Conservation (phyloP, 1,140 invertebrate genomes). For the Hycleus cichorii region DNA sequence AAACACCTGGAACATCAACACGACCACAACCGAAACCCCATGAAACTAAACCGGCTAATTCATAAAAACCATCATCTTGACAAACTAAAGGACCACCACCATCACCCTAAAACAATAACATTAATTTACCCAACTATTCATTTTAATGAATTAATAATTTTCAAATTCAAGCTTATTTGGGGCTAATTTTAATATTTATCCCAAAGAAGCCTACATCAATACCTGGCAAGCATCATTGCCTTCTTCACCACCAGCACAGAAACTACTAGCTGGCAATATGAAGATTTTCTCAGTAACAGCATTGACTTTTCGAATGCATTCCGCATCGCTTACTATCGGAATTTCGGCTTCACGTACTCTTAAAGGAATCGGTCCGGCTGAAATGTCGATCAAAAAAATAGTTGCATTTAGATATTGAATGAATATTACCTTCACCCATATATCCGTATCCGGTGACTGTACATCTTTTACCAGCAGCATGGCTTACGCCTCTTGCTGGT, state of each 20-base stretch:
- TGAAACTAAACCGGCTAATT: constrained; percentile 82
- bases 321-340: constrained; percentile 86
- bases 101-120: constrained; percentile 60
- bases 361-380: constrained; percentile 84
- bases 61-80: constrained; percentile 86
- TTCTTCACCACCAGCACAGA: constrained; percentile 87
- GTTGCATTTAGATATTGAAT: constrained; percentile 21
- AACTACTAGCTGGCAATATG: constrained; percentile 83
- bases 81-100: constrained; percentile 87
- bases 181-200: too few relatives aligned
- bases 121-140: not conserved
- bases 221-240: constrained; percentile 92
- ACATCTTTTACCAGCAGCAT: constrained; percentile 79
- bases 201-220: constrained; percentile 21
- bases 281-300: constrained; percentile 91
- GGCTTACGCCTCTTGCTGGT: constrained; percentile 75
- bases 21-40: constrained; percentile 90
- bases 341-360: constrained; percentile 83
- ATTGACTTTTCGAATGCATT: constrained; percentile 87
- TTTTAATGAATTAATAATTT: not conserved
- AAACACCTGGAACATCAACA: constrained; percentile 83
- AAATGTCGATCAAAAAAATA: constrained; percentile 10
- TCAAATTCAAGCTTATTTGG: too few relatives aligned
- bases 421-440: constrained; percentile 75
- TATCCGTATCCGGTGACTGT: constrained; percentile 92